phyloP scores from a whole-genome alignment of 2,113 vertebrate species.

The Anolis sagrei region DNA sequence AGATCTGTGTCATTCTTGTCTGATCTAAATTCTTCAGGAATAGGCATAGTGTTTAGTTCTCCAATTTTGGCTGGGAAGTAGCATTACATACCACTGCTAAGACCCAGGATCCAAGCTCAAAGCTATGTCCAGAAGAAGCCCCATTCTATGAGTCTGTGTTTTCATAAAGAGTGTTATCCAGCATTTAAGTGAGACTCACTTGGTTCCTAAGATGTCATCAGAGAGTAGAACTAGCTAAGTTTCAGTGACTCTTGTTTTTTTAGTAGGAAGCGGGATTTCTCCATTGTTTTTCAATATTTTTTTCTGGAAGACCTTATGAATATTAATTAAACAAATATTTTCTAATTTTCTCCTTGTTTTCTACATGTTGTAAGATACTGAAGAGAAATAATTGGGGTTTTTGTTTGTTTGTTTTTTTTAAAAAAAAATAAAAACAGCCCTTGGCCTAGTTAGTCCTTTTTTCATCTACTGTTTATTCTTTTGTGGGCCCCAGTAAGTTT shows the following conservation, averaged over 20 bases:
- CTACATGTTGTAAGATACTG: too few species aligned
- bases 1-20: neutral
- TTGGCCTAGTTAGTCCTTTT: too few species aligned
- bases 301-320: too few species aligned
- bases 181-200: neutral
- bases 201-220: neutral
- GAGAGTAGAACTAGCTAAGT: neutral
- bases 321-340: too few species aligned
- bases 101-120: neutral
- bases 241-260: neutral
- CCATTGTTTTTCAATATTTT: neutral
- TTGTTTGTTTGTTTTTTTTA: too few species aligned
- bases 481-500: too few species aligned
- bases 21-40: neutral
- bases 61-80: neutral
- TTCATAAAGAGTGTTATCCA: neutral
- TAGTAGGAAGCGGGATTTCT: neutral
- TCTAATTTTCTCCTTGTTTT: too few species aligned
- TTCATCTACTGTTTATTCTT: too few species aligned
- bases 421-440: too few species aligned
- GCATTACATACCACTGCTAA: neutral
- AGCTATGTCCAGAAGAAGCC: neutral
- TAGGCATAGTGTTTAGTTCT: neutral
- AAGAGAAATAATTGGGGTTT: too few species aligned
- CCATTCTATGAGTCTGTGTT: neutral